Base-by-base conservation (phyloP, 1,140 invertebrate species). In the Druon quercuslanigerum region DNA sequence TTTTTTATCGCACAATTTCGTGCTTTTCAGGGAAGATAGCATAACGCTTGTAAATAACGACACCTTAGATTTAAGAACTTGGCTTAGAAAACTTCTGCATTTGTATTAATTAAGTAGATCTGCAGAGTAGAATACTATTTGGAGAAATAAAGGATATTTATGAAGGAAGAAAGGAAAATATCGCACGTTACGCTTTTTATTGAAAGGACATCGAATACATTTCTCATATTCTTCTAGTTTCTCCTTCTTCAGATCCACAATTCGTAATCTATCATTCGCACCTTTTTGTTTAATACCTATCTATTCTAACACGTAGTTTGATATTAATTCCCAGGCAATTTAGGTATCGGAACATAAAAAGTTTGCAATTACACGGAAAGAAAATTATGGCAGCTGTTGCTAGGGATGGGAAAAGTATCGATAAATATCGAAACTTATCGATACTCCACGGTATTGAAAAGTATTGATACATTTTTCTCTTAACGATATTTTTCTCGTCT, bases 151-250 rank as follows among this genome's bases (percentile, higher is more conserved):
- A 25, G 13, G 6, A 56, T 17, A 56, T 56, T 56, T 17, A 17
- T 17, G 16, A 56, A 7, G 9, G 8, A 25, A 33, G 33, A 46
- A 66, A 33, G 16, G 25, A 66, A 66, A n/a, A 66, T 66, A 40
- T 66, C 60, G n/a, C n/a, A 60, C 50, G 73, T 74, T 74, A 74
- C 33, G 51, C 40, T 71, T 76, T 76, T 76, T 77, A 73, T 77
- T 77, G 19, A 73, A 73, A 73, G 40, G 66, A 73, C 71, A 73
- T 72, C 40, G 70, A 66, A 66, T 66, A 66, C 60, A 66, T 40
- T 66, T 66, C 25, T 66, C 25, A 40, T 66, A n/a, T 14, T 66
- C 40, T 46, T 66, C 40, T n/a, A 9, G 16, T 9, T 66, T 66
- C 40, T 66, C 25, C 13, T 66, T 56, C 20, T 19, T 56, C 52